Conservation (phyloP, 1,140 invertebrate genomes). For the Dufourea novaeangliae region DNA sequence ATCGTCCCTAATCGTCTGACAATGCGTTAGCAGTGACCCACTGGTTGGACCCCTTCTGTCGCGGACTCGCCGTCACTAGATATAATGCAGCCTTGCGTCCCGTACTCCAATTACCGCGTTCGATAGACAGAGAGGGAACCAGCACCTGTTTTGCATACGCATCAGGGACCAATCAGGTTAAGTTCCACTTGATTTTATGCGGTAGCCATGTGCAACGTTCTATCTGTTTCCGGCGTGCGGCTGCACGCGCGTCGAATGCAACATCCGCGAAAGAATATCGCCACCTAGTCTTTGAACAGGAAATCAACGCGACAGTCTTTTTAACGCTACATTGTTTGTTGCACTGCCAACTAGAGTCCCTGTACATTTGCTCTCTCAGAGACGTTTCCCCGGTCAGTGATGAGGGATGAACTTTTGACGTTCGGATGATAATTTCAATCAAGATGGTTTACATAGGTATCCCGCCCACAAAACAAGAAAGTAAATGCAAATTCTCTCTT, state of each 20-base stretch:
- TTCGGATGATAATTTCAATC: too few relatives aligned
- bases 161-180: constrained; percentile 75
- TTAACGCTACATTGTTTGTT: neutral
- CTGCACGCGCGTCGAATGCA: constrained; percentile 45
- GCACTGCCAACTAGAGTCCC: too few relatives aligned
- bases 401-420: too few relatives aligned
- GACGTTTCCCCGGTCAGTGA: too few relatives aligned
- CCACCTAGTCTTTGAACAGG: neutral
- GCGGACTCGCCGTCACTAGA: constrained; percentile 72
- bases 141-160: constrained; percentile 77
- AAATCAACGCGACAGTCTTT: constrained; percentile 12
- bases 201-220: constrained; percentile 53
- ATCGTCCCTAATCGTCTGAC: constrained; percentile 76
- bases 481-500: too few relatives aligned
- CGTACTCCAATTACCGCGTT: constrained; percentile 76
- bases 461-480: too few relatives aligned
- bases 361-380: too few relatives aligned
- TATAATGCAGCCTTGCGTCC: constrained; percentile 79
- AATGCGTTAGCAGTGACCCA: constrained; percentile 79
- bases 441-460: too few relatives aligned
- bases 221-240: constrained; percentile 60
- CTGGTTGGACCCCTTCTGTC: constrained; percentile 71
- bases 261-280: constrained; percentile 53
- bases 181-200: constrained; percentile 70
- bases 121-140: constrained; percentile 61